Base-by-base conservation (phyloP, 2,113 vertebrate genomes). In the Mobula birostris region DNA sequence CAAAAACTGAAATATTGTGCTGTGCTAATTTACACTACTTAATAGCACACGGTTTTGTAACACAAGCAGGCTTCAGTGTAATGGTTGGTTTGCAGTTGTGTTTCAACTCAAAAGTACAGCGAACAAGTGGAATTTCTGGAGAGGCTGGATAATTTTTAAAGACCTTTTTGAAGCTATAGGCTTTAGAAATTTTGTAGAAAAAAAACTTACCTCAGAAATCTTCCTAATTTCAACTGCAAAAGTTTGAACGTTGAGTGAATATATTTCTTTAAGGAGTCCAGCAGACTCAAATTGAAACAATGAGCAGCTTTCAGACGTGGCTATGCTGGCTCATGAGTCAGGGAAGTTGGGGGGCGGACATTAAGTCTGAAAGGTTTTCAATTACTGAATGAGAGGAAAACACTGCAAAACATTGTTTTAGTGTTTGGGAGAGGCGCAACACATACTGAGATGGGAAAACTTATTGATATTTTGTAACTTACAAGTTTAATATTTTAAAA, bases 301-400 rank as follows among this genome's bases (percentile, higher is more conserved):
- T 93, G 91, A 76, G 36, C 40, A 93, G 91, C 91, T 93, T 93
- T 93, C 91, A 93, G 91, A 93, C 91, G 91, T 93, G 91, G 91
- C 91, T 93, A 4, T 6, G 68, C 8, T 27, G 0, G 7, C 91
- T 93, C 91, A 56, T 74, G 91, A 93, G 68, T 93, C 91, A 93
- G 91, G 91, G 70, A 93, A 93, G 91, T 93, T 40, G 91, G 68
- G 91, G 91, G 91, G 74, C 24, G 68, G 91, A 93, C 91, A 72
- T 48, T 6, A 40, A 74, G 91, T 74, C 91, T 93, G 90, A 93
- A 74, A 93, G 91, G 91, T 93, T 74, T 76, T 76, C 91, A 93
- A 74, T 74, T 93, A 93, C 91, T 70, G 29, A 74, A 74, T 76
- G 36, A 93, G 91, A 93, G 91, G 70, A 76, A 93, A 93, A 93